Evolutionary conservation across 2,113 vertebrate species (phyloP), one percentile per base, ranked within the genome.

Genomic region (Salvator merianae): DNA sequence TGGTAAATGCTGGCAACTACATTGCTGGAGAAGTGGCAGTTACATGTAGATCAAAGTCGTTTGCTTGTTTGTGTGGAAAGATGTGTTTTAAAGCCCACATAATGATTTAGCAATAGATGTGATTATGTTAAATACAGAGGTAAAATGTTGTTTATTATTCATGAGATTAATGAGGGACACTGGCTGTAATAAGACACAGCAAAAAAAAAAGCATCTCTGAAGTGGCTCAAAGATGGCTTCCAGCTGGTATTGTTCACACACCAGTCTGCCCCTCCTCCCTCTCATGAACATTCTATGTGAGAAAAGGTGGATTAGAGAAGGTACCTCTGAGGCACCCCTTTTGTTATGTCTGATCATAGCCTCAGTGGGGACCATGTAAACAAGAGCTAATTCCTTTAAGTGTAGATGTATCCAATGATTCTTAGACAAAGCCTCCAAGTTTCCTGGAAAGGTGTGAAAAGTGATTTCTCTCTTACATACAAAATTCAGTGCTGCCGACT

Each of bases 131-230:
- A 92, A 93, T 0, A 62, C 83, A 87, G 89, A 87, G 91, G 88
- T 93, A 91, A 92, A 92, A 92, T 88, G 85, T 62, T 92, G 86
- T 62, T 92, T 94, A 94, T 93, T 94, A 91, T 88, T 83, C 87
- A 90, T 88, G 91, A 92, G 86, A 83, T 92, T 93, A 94, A n/a
- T n/a, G n/a, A n/a, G n/a, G n/a, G n/a, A n/a, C n/a, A n/a, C n/a
- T n/a, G n/a, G n/a, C n/a, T n/a, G n/a, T n/a, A n/a, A n/a, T n/a
- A n/a, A n/a, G n/a, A n/a, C n/a, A n/a, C n/a, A n/a, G n/a, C n/a
- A n/a, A n/a, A n/a, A n/a, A n/a, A n/a, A n/a, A n/a, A n/a, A n/a
- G n/a, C n/a, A n/a, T n/a, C n/a, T n/a, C n/a, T n/a, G n/a, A n/a
- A n/a, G n/a, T n/a, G n/a, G n/a, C n/a, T n/a, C n/a, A n/a, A n/a